Percentiles rank a stretch among this genome's conserved stretches.
Evolutionary conservation across 2,888 invertebrate genomes (phyloP).

Genomic region (Diloba caeruleocephala): DNA sequence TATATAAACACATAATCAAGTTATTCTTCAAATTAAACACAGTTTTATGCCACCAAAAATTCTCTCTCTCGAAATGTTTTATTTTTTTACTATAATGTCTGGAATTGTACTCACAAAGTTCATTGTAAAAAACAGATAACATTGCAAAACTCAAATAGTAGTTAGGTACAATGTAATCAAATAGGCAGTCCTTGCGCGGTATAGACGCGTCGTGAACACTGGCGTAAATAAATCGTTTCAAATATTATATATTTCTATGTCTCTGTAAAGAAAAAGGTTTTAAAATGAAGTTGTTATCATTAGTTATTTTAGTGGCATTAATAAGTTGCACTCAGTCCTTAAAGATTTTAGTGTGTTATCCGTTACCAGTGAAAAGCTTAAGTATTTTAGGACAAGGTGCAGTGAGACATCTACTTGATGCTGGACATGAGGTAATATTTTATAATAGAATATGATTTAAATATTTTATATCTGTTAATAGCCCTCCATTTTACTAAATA

Average conservation of each 20-base stretch:
- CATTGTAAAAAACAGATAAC: too few species aligned
- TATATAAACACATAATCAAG: too few species aligned
- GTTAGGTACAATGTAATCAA: too few species aligned
- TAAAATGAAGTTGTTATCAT: constrained; percentile 37
- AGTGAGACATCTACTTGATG: constrained; percentile 56
- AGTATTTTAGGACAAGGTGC: constrained; percentile 56
- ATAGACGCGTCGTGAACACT: constrained; percentile 5
- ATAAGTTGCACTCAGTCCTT: constrained; percentile 38
- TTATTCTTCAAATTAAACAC: too few species aligned
- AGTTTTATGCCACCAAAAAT: too few species aligned
- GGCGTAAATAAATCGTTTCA: not conserved
- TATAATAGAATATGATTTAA: not conserved
- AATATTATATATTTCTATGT: not conserved
- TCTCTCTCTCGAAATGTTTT: too few species aligned
- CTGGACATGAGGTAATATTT: constrained; percentile 63
- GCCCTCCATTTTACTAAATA: too few species aligned
- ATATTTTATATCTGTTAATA: too few species aligned
- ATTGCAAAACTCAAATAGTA: too few species aligned
- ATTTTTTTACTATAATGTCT: too few species aligned
- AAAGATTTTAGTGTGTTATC: constrained; percentile 56
- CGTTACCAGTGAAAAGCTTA: constrained; percentile 56
- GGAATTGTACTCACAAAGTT: too few species aligned
- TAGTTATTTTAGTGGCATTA: constrained; percentile 10
- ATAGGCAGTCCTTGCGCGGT: not conserved
- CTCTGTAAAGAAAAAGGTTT: constrained; percentile 3